Evolutionary conservation across 2,113 vertebrate species (phyloP).

Genomic region (Engystomops pustulosus): DNA sequence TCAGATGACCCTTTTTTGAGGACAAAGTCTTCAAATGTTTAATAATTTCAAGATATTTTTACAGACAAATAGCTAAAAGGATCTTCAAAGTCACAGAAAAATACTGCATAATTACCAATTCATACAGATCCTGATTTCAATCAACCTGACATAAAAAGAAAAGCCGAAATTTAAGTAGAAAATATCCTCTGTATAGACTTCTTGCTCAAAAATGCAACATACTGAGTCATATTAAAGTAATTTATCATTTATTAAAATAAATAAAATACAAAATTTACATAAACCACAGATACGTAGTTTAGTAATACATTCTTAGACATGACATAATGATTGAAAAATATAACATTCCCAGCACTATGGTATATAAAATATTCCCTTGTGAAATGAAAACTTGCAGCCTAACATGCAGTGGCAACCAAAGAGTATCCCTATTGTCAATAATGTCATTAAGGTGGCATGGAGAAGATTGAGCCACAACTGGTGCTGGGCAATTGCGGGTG

Average conservation of each 20-base stretch:
- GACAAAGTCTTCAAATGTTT: slow-evolving; percentile 15
- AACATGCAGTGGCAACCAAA: too few species aligned
- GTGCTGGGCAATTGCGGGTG: too few species aligned
- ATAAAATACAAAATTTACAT: too few species aligned
- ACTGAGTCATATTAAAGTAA: background rate
- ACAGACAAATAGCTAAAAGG: background rate
- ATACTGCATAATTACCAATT: background rate
- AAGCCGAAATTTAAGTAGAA: background rate
- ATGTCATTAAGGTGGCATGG: too few species aligned
- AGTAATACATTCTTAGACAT: background rate
- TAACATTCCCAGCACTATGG: too few species aligned
- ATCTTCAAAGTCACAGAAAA: background rate
- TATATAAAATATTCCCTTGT: too few species aligned
- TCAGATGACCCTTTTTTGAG: slow-evolving; percentile 20
- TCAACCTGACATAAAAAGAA: slow-evolving; percentile 3
- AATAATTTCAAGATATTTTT: background rate
- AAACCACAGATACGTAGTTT: too few species aligned
- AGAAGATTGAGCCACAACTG: too few species aligned
- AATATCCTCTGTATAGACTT: background rate
- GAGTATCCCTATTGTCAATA: too few species aligned
- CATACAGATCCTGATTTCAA: background rate
- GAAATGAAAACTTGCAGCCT: too few species aligned
- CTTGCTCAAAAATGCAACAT: background rate
- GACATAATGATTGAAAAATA: too few species aligned
- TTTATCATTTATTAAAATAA: too few species aligned